These are phyloP conservation scores for Rallus limicola DNA, from an alignment of 2,113 vertebrate species.

Conservation along the genomic window DNA sequence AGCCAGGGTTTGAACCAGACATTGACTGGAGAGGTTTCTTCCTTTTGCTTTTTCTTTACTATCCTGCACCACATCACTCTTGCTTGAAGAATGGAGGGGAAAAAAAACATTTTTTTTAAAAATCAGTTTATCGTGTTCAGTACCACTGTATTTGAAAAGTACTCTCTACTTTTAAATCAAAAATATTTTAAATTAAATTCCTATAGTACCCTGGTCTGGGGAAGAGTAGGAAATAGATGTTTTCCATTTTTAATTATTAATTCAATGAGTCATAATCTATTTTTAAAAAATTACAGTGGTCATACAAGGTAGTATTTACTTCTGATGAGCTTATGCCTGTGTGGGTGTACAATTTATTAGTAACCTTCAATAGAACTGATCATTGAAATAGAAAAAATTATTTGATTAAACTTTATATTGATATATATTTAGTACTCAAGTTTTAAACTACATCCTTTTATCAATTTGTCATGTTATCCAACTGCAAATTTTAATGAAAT, in stretches of 20 bases:
- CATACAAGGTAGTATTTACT: background rate
- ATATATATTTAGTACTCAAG: background rate
- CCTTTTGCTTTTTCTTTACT: slow-evolving; percentile 3
- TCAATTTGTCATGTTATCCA: background rate
- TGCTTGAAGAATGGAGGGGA: background rate
- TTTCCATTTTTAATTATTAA: background rate
- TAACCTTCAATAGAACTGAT: background rate
- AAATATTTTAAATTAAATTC: background rate
- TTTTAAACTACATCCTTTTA: background rate
- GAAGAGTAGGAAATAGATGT: background rate
- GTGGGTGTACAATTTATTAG: background rate
- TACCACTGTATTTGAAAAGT: background rate
- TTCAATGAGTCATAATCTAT: background rate
- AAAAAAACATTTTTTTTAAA: background rate
- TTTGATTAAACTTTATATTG: background rate
- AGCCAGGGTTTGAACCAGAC: slow-evolving; percentile 40
- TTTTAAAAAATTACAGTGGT: background rate
- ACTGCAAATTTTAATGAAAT: background rate
- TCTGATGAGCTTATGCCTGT: background rate
- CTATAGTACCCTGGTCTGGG: background rate
- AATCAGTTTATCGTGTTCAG: background rate
- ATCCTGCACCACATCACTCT: background rate
- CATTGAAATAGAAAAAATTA: background rate
- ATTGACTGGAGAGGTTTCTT: slow-evolving; percentile 22
- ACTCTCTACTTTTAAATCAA: background rate